A percentile compares a stretch with the other conserved stretches of the same genome.
phyloP scores from a whole-genome alignment of 1,140 invertebrate species.

The Aplysia californica region DNA sequence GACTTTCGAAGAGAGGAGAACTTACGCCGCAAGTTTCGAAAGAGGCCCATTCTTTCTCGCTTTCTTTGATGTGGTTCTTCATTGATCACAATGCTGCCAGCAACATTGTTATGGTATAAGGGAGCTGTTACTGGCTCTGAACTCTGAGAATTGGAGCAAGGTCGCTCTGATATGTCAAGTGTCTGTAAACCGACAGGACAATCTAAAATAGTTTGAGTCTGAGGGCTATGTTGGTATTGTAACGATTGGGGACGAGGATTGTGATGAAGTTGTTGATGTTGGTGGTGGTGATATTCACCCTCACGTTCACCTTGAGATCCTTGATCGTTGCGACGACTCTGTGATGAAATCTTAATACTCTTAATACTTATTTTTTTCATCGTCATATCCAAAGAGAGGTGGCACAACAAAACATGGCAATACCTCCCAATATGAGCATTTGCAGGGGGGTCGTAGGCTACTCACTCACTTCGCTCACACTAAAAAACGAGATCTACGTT shows the following conservation, averaged over 20 bases:
- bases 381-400: conserved; percentile 27
- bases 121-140: too few relatives aligned
- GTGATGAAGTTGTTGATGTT: background rate
- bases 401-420: background rate
- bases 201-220: too few relatives aligned
- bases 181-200: too few relatives aligned
- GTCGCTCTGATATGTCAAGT: too few relatives aligned
- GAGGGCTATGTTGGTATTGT: too few relatives aligned
- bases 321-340: conserved; percentile 36
- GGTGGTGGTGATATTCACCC: background rate
- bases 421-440: background rate
- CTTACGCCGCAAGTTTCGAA: conserved; percentile 52
- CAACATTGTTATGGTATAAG: too few relatives aligned
- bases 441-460: too few relatives aligned
- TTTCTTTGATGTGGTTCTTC: conserved; percentile 42
- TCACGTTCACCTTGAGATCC: conserved; percentile 29
- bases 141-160: too few relatives aligned
- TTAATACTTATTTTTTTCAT: conserved; percentile 58
- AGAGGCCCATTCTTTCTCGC: conserved; percentile 54
- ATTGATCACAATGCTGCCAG: conserved; percentile 31
- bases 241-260: too few relatives aligned
- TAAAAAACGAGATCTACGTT: background rate
- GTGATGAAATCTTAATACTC: conserved; percentile 34
- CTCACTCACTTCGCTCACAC: background rate
- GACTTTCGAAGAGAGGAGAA: conserved; percentile 50